Evolutionary conservation across 2,888 invertebrate genomes (phyloP).

Genomic region (Gari tellinella): DNA sequence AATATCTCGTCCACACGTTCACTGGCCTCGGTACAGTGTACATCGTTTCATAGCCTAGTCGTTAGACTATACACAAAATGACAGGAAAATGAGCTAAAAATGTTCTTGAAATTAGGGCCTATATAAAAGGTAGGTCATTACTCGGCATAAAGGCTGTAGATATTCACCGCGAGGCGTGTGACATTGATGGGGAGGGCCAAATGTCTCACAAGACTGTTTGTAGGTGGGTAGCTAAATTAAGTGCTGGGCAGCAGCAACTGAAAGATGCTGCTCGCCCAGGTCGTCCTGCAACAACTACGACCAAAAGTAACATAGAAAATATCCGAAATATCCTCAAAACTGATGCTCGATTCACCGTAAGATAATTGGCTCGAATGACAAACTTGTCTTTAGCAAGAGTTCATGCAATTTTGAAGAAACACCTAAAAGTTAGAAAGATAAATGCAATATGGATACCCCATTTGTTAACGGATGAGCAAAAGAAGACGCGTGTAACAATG

Average conservation of each 20-base stretch:
- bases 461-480: conserved; percentile 1
- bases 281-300: conserved; percentile 17
- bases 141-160: conserved; percentile 12
- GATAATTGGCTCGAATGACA: conserved; percentile 20
- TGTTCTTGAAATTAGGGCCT: conserved; percentile 30
- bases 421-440: conserved; percentile 1
- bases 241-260: conserved; percentile 11
- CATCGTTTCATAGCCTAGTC: too few species aligned
- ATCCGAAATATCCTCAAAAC: too few species aligned
- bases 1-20: too few species aligned
- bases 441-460: too few species aligned
- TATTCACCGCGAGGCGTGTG: conserved; percentile 13
- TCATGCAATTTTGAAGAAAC: conserved; percentile 18
- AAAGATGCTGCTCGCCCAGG: conserved; percentile 30
- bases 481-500: conserved; percentile 2
- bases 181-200: conserved; percentile 17
- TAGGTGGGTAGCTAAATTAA: conserved; percentile 30
- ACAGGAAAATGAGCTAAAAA: conserved; percentile 15
- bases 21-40: too few species aligned
- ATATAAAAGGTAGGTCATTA: conserved; percentile 16
- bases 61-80: conserved; percentile 14
- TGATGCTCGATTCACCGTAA: conserved; percentile 21
- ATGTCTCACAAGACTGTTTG: conserved; percentile 13
- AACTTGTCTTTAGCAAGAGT: conserved; percentile 18
- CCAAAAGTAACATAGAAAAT: background rate